Base-by-base conservation (phyloP, 2,797 vertebrate genomes). In the Xenops minutus region DNA sequence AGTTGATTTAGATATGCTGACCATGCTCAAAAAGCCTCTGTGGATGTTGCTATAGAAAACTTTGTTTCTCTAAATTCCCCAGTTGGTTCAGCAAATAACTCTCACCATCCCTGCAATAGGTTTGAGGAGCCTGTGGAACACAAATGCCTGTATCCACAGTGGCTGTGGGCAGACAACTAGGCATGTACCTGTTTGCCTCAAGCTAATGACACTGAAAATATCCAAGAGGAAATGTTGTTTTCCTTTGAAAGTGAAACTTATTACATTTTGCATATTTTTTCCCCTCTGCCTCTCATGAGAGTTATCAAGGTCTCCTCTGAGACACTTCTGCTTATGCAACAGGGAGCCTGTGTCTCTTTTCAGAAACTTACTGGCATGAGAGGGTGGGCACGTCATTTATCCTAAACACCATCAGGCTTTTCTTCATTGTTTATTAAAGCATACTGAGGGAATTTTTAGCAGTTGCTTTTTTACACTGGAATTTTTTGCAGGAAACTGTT, bases 1-100 rank as follows among this genome's bases (percentile, higher is more conserved):
- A 95, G 77, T 95, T 94, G 94, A 93, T 96, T 96, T 95, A 95
- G 96, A 94, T 95, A 90, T 92, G 95, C 96, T 96, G 95, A 96
- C 95, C 95, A 80, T 62, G 95, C 94, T 95, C 77, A 93, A 96
- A 97, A 94, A 92, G 72, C 39, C 92, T 94, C 51, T 2, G 11
- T 63, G 58, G 72, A 76, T 90, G 49, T 90, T 85, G 88, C 74
- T 90, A 17, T 52, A 95, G 94, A 94, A 93, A 90, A 85, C n/a
- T 75, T 75, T 6, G 4, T 92, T 95, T 85, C 67, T 93, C 74
- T 73, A 19, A 89, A 61, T 85, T 89, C 64, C 64, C 43, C 36
- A n/a, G 1, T 26, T 82, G 43, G n/a, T 80, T 96, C 74, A 90
- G 71, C 59, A 76, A 92, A 34, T 66, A 85, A 62, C 32, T 61